phyloP scores from a whole-genome alignment of 2,797 vertebrate species.

The Myioborus melanocephalus region DNA sequence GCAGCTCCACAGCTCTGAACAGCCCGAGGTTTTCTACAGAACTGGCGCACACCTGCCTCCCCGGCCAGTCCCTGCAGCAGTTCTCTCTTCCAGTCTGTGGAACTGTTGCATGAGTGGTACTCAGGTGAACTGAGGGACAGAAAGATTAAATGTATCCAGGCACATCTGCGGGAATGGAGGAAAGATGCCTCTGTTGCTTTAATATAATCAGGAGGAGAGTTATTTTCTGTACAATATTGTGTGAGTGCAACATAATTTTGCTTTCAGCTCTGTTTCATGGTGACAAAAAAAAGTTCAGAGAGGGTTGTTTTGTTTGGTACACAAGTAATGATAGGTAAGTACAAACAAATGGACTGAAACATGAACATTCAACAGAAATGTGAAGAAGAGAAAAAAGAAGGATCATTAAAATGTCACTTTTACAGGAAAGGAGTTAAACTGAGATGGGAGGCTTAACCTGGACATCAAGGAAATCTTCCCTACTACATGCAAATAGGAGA shows the following conservation, averaged over 20 bases:
- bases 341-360: not conserved
- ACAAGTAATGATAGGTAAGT: not conserved
- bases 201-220: not conserved
- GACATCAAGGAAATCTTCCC: not conserved
- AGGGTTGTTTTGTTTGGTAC: not conserved
- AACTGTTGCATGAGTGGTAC: not conserved
- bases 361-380: not conserved
- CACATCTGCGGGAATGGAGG: not conserved
- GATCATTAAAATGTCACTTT: not conserved
- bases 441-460: not conserved
- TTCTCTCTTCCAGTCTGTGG: not conserved
- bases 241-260: not conserved
- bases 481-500: not conserved
- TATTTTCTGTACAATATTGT: not conserved
- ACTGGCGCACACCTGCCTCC: not conserved
- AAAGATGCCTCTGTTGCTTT: not conserved
- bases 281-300: not conserved
- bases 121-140: not conserved
- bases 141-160: not conserved
- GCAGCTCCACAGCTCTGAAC: not conserved
- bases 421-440: not conserved
- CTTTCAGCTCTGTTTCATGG: not conserved
- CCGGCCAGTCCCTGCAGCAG: not conserved
- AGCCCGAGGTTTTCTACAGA: not conserved
- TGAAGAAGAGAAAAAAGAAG: not conserved